These are phyloP conservation scores for Arenaria interpres DNA, from an alignment of 2,113 vertebrate genomes.

Conservation along the genomic window DNA sequence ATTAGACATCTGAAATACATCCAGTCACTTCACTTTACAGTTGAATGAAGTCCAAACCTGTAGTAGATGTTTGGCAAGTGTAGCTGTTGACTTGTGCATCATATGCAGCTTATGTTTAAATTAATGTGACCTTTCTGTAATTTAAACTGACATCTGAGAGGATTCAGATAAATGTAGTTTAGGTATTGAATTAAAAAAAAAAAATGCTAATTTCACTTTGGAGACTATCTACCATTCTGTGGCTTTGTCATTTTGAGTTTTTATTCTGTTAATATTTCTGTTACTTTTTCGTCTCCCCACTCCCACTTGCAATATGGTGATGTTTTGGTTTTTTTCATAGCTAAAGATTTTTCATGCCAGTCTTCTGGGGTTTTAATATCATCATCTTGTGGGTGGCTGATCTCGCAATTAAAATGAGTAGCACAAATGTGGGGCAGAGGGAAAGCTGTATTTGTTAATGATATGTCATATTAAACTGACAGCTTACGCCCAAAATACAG, in stretches of 20 bases:
- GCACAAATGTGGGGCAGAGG: not conserved
- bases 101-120: not conserved
- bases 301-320: not conserved
- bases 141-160: not conserved
- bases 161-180: not conserved
- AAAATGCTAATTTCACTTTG: not conserved
- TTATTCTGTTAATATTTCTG: not conserved
- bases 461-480: not conserved
- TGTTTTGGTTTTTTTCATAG: not conserved
- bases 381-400: not conserved
- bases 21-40: constrained; percentile 30
- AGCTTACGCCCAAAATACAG: not conserved
- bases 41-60: constrained; percentile 36
- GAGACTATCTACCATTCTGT: not conserved
- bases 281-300: not conserved
- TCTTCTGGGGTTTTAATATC: not conserved
- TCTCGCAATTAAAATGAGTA: not conserved
- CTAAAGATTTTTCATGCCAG: not conserved
- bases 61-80: constrained; percentile 12
- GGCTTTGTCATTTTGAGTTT: not conserved
- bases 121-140: not conserved
- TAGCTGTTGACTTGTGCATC: constrained; percentile 27
- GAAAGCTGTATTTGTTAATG: not conserved
- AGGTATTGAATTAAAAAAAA: not conserved
- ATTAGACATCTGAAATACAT: constrained; percentile 44